Evolutionary conservation across 2,113 vertebrate genomes (phyloP).

Genomic region (Harpagus bidentatus): DNA sequence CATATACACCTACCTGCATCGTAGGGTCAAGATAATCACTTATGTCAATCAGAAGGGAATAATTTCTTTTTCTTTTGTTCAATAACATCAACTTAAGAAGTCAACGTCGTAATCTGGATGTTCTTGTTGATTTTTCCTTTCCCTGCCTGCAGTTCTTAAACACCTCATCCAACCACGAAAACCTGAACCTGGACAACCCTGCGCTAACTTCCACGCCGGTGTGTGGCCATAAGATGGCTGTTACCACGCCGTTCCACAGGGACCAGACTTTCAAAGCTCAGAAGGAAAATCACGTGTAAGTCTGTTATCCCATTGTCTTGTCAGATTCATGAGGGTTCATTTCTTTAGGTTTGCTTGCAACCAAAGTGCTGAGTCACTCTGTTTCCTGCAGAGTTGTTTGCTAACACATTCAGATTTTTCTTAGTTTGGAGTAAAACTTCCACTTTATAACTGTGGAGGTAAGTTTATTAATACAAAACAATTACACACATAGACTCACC

Average conservation of each 20-base stretch:
- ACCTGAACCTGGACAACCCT: conserved; percentile 80
- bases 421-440: neutral
- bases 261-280: conserved; percentile 83
- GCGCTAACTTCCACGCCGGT: conserved; percentile 79
- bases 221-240: conserved; percentile 83
- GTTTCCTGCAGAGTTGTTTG: neutral
- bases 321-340: rapidly evolving
- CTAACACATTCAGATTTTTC: neutral
- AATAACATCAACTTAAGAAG: neutral
- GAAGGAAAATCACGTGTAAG: conserved; percentile 92
- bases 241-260: conserved; percentile 74
- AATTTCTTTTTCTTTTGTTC: conserved; percentile 1
- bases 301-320: neutral
- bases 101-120: neutral
- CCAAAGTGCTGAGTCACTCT: neutral
- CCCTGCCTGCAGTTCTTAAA: conserved; percentile 85
- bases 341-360: neutral
- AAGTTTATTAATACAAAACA: neutral
- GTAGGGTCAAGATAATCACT: conserved; percentile 6
- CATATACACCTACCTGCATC: neutral
- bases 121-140: conserved; percentile 21
- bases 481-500: neutral
- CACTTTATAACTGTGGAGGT: neutral
- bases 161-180: conserved; percentile 84
- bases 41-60: neutral